Conservation (phyloP, 2,888 invertebrate species). For the Dasypogon diadema region DNA sequence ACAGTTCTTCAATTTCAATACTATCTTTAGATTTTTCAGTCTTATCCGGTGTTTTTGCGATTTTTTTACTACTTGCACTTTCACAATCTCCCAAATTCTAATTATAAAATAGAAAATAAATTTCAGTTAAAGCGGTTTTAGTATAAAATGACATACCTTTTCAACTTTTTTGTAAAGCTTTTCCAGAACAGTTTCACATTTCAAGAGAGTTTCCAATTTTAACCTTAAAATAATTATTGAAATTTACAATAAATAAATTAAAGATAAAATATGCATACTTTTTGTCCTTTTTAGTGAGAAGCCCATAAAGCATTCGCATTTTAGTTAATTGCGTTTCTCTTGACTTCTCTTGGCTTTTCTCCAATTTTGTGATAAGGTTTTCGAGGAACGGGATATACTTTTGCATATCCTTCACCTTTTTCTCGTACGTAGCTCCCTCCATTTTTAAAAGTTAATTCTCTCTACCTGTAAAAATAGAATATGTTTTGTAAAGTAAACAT, state of each 20-base stretch:
- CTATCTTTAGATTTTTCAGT: background rate
- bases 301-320: conserved; percentile 61
- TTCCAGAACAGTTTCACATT: conserved; percentile 62
- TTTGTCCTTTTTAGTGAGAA: conserved; percentile 59
- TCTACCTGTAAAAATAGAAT: too few species aligned
- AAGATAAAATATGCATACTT: conserved; percentile 59
- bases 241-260: conserved; percentile 16
- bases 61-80: background rate
- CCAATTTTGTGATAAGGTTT: conserved; percentile 76
- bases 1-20: conserved; percentile 1
- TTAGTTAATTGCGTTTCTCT: conserved; percentile 60
- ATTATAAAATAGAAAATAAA: background rate
- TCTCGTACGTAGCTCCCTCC: conserved; percentile 68
- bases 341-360: conserved; percentile 64
- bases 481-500: too few species aligned
- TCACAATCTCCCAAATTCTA: background rate
- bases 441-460: background rate
- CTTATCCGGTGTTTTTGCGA: background rate
- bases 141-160: conserved; percentile 59
- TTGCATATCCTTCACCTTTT: conserved; percentile 76
- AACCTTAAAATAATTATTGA: conserved; percentile 57
- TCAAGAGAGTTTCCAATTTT: conserved; percentile 61
- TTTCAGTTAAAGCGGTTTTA: background rate
- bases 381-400: conserved; percentile 80
- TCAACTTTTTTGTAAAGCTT: conserved; percentile 62